Conservation (phyloP, 2,113 vertebrate species). For the Rhinichthys klamathensis region DNA sequence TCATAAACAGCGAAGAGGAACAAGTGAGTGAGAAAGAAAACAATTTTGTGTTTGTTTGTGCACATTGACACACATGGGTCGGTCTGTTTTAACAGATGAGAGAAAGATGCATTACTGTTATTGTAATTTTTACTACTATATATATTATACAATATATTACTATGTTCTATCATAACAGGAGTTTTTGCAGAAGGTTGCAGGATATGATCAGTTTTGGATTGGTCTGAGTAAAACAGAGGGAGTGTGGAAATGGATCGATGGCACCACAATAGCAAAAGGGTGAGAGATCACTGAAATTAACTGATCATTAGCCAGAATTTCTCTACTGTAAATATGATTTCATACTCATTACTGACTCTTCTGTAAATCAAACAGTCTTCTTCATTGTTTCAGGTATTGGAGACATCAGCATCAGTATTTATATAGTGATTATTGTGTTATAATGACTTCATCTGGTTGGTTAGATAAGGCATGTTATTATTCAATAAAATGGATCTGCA, state of each 20-base stretch:
- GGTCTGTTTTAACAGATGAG: not conserved
- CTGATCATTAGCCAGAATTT: not conserved
- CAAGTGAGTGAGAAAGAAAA: not conserved
- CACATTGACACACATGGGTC: not conserved
- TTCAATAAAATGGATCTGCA: not conserved
- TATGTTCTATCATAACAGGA: not conserved
- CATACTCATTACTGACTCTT: not conserved
- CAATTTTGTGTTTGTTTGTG: not conserved
- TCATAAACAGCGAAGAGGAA: not conserved
- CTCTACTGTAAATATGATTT: not conserved
- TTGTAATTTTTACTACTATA: too few species aligned
- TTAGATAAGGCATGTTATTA: accelerated
- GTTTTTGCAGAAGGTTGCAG: not conserved
- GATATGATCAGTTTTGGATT: not conserved
- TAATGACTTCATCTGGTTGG: not conserved
- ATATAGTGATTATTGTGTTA: not conserved
- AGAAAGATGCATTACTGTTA: not conserved
- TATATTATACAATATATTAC: not conserved
- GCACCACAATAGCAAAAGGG: not conserved
- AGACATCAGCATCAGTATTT: accelerated
- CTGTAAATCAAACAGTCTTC: not conserved
- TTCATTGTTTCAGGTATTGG: constrained; percentile 9
- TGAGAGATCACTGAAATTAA: not conserved
- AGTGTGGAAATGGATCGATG: constrained; percentile 9
- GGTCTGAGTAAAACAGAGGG: not conserved